Evolutionary conservation across 2,888 invertebrate genomes (phyloP).

Genomic region (Sphecodes monilicornis): DNA sequence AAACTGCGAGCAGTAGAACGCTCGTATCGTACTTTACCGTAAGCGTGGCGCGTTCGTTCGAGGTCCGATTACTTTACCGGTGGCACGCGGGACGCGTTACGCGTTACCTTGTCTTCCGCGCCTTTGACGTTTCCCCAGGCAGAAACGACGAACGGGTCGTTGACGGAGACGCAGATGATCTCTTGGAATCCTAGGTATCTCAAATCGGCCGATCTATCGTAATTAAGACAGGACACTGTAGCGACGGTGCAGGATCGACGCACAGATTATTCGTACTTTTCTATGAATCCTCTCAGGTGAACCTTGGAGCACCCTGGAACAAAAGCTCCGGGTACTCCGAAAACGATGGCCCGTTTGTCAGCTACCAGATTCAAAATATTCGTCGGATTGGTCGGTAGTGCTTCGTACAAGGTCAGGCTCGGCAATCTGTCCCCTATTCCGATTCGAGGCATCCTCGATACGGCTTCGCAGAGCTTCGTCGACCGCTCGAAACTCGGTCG

Average conservation of each 20-base stretch:
- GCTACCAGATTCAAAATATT: constrained; percentile 82
- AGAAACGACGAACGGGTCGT: constrained; percentile 86
- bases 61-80: not conserved
- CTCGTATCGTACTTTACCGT: not conserved
- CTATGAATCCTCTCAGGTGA: constrained; percentile 85
- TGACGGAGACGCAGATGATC: constrained; percentile 85
- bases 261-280: constrained; percentile 67
- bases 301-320: constrained; percentile 85
- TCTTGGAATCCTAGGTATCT: constrained; percentile 84
- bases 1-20: not conserved
- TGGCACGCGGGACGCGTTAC: constrained; percentile 1
- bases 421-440: constrained; percentile 85
- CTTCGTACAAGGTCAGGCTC: constrained; percentile 84
- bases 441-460: constrained; percentile 57
- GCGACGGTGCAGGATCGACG: not conserved
- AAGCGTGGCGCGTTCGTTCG: not conserved
- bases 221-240: not conserved
- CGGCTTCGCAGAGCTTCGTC: constrained; percentile 25
- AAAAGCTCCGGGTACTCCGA: constrained; percentile 86
- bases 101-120: constrained; percentile 82
- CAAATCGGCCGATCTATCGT: constrained; percentile 77
- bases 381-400: constrained; percentile 82
- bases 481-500: not conserved
- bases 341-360: constrained; percentile 84
- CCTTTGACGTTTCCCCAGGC: constrained; percentile 84